A percentile compares a stretch with the other conserved stretches of the same genome.
Conservation (phyloP, 2,113 vertebrate genomes). For the Blennius ocellaris region DNA sequence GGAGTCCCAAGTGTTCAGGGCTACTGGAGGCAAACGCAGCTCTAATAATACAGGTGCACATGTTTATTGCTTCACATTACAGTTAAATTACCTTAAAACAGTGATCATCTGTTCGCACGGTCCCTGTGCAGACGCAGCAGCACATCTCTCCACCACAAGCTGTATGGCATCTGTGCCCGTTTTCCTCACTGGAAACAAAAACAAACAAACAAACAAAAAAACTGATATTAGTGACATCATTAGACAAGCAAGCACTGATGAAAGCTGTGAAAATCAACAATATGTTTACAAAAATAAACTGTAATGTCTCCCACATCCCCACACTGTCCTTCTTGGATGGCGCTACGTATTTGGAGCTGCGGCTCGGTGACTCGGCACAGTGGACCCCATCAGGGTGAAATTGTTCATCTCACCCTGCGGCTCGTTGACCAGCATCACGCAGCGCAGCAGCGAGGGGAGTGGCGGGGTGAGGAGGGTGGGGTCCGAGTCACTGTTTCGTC, state of each 20-base stretch:
- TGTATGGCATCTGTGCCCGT: constrained; percentile 89
- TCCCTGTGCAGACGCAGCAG: constrained; percentile 80
- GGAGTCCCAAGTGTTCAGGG: neutral
- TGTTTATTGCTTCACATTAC: constrained; percentile 18
- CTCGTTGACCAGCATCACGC: constrained; percentile 90
- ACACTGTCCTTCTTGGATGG: neutral
- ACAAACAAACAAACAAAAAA: too few relatives aligned
- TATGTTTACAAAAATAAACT: neutral
- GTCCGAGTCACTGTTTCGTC: constrained; percentile 81
- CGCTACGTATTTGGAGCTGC: neutral
- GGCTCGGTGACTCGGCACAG: too few relatives aligned
- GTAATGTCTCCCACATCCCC: neutral
- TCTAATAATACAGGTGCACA: constrained; percentile 1
- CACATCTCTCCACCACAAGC: constrained; percentile 89
- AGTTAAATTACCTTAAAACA: constrained; percentile 88
- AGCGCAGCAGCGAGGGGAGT: constrained; percentile 88
- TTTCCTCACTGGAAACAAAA: constrained; percentile 87
- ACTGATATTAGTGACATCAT: constrained; percentile 12
- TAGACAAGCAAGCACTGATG: constrained; percentile 21
- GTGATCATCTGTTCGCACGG: constrained; percentile 85
- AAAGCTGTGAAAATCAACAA: constrained; percentile 1
- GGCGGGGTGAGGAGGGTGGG: constrained; percentile 79
- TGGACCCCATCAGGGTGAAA: neutral
- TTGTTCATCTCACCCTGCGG: constrained; percentile 85
- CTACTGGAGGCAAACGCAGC: neutral